Percentiles rank a stretch among this genome's conserved stretches.
Conservation (phyloP, 2,888 invertebrate species). For the Lacanobia oleracea region DNA sequence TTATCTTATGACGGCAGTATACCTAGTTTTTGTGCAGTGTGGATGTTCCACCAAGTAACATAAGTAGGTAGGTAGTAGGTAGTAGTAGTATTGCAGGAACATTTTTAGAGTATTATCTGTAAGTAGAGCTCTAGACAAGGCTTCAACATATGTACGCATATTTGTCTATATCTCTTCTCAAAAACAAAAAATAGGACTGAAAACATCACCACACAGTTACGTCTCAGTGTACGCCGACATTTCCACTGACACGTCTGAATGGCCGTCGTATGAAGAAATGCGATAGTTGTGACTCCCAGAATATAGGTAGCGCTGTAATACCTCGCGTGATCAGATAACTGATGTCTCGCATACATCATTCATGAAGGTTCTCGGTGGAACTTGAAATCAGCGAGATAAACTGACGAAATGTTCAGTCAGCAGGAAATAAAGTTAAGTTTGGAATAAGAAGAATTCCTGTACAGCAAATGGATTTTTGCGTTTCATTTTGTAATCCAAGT, state of each 20-base stretch:
- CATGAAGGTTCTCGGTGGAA: slow-evolving; percentile 57
- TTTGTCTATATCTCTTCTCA: too few relatives aligned
- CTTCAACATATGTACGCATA: too few relatives aligned
- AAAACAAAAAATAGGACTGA: too few relatives aligned
- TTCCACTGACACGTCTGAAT: slow-evolving; percentile 37
- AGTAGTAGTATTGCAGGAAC: too few relatives aligned
- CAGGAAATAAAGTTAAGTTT: neutral
- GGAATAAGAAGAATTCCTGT: neutral
- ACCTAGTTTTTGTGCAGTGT: too few relatives aligned
- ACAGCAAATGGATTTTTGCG: too few relatives aligned
- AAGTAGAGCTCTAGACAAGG: too few relatives aligned
- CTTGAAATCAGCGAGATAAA: slow-evolving; percentile 31
- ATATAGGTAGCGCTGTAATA: slow-evolving; percentile 61
- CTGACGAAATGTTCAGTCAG: neutral
- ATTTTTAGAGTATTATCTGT: too few relatives aligned
- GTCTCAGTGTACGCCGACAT: slow-evolving; percentile 16
- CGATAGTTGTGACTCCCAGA: slow-evolving; percentile 58
- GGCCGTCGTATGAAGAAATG: slow-evolving; percentile 59
- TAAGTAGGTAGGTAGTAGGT: too few relatives aligned
- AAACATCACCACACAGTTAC: neutral
- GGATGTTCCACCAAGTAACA: too few relatives aligned
- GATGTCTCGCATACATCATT: slow-evolving; percentile 65
- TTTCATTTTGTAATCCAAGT: too few relatives aligned
- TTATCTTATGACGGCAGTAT: too few relatives aligned
- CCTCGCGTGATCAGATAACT: slow-evolving; percentile 66